Evolutionary conservation across 2,113 vertebrate species (phyloP).

Genomic region (Tyto alba): DNA sequence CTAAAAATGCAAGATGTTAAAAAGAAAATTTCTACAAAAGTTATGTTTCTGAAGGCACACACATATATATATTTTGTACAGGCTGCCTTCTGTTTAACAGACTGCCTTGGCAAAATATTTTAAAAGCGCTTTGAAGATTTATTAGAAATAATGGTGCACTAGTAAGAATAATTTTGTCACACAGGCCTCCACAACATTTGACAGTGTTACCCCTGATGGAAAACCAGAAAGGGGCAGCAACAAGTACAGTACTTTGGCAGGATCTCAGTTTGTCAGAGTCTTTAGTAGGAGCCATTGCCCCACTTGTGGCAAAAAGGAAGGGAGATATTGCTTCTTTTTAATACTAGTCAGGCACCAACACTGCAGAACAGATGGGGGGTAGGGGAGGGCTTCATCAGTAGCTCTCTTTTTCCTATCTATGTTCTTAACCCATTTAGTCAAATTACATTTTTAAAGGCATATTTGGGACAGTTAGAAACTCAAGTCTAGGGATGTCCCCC

Average conservation of each 20-base stretch:
- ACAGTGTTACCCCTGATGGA: neutral
- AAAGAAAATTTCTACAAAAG: neutral
- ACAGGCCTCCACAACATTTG: neutral
- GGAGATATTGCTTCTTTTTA: neutral
- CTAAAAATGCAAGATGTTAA: neutral
- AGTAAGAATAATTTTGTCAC: slow-evolving; percentile 9
- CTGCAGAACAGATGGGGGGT: neutral
- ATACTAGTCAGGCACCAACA: neutral
- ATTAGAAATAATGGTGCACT: neutral
- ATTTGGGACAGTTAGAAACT: neutral
- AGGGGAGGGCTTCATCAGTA: neutral
- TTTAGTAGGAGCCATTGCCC: neutral
- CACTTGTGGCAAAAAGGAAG: neutral
- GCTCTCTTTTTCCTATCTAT: neutral
- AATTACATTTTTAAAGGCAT: neutral
- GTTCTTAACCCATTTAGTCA: neutral
- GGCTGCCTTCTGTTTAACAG: neutral
- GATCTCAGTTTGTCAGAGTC: neutral
- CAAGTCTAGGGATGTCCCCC: neutral
- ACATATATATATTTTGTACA: neutral
- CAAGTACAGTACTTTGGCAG: neutral
- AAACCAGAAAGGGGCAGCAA: neutral
- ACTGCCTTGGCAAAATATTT: neutral
- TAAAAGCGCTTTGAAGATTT: neutral
- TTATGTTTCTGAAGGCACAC: neutral